phyloP scores from a whole-genome alignment of 2,797 vertebrate species.

The Botia almorhae region DNA sequence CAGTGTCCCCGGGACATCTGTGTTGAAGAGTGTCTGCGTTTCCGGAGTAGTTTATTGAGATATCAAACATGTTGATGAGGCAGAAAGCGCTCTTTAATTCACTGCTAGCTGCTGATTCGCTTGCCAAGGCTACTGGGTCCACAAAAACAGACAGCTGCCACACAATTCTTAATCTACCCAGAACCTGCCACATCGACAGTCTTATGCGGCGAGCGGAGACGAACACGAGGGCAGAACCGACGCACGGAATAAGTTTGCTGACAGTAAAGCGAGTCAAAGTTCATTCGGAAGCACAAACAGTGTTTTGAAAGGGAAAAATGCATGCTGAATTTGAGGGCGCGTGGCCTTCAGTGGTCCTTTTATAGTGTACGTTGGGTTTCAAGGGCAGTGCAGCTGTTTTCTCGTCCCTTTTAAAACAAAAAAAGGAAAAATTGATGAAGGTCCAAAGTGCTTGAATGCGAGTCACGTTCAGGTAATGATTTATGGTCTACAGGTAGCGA shows the following conservation, averaged over 20 bases:
- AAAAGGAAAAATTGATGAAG: constrained; percentile 37
- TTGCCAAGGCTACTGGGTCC: constrained; percentile 60
- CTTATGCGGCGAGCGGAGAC: constrained; percentile 35
- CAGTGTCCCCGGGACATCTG: constrained; percentile 48
- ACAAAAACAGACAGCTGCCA: constrained; percentile 62
- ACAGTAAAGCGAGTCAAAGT: constrained; percentile 45
- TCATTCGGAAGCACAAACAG: constrained; percentile 25
- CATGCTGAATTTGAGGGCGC: background rate
- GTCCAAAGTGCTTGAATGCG: constrained; percentile 20
- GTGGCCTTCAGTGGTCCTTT: constrained; percentile 27
- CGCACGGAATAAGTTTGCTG: constrained; percentile 48
- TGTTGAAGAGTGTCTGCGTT: constrained; percentile 51
- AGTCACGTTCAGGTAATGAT: constrained; percentile 34
- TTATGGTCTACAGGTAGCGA: constrained; percentile 37
- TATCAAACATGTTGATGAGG: constrained; percentile 67
- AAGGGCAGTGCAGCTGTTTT: constrained; percentile 25
- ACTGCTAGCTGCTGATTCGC: constrained; percentile 57
- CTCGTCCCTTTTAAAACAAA: constrained; percentile 28
- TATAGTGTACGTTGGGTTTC: background rate
- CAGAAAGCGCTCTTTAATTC: constrained; percentile 64
- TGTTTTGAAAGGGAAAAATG: background rate
- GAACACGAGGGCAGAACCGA: constrained; percentile 37
- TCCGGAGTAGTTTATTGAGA: constrained; percentile 60
- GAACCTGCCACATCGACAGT: constrained; percentile 63
- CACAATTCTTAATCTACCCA: constrained; percentile 61